Conservation (phyloP, 2,888 invertebrate species). For the Aethes cnicana region DNA sequence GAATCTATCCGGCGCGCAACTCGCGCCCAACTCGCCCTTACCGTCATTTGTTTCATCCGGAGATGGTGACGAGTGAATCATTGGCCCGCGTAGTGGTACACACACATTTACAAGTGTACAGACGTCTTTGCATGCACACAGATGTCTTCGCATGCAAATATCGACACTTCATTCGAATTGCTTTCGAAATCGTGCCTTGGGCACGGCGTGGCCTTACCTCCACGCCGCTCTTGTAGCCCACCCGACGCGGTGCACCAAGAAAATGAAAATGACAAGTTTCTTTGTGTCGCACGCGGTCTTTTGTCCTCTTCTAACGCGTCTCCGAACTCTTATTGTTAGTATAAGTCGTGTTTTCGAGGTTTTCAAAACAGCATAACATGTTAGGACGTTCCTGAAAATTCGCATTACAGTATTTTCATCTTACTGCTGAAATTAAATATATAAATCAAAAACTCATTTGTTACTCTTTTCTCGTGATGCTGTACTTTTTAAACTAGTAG, state of each 20-base stretch:
- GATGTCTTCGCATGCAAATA: too few relatives aligned
- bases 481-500: too few relatives aligned
- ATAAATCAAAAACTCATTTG: neutral
- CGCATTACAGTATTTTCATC: neutral
- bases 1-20: too few relatives aligned
- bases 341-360: conserved; percentile 7
- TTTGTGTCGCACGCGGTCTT: conserved; percentile 50
- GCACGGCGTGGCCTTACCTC: neutral
- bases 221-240: conserved; percentile 40
- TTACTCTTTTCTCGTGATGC: too few relatives aligned
- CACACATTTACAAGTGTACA: too few relatives aligned
- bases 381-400: neutral
- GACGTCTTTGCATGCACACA: too few relatives aligned
- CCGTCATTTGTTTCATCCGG: too few relatives aligned
- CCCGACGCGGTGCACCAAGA: conserved; percentile 54
- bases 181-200: too few relatives aligned
- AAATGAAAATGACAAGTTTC: conserved; percentile 72
- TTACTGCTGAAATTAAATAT: neutral
- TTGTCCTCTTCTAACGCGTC: conserved; percentile 40
- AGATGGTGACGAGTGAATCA: too few relatives aligned
- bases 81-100: too few relatives aligned
- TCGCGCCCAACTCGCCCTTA: too few relatives aligned
- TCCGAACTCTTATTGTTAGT: conserved; percentile 30
- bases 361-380: neutral
- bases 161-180: too few relatives aligned